Evolutionary conservation across 2,797 vertebrate species (phyloP).

Genomic region (Remorina albescens): DNA sequence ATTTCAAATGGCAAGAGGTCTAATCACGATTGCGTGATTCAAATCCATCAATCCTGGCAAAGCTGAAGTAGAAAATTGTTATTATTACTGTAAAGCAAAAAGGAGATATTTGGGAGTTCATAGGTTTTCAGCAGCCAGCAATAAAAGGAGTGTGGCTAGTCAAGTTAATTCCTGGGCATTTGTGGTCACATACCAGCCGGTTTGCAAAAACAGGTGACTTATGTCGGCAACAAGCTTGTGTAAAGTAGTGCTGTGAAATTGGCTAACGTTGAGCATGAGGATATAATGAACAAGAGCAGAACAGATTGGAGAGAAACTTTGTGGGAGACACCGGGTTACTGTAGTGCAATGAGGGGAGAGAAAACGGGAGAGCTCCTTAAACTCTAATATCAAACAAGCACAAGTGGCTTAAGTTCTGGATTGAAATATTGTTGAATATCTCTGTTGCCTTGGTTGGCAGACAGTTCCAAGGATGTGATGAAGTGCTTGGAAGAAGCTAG

Average conservation of each 20-base stretch:
- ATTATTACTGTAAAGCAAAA: not conserved
- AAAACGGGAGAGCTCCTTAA: not conserved
- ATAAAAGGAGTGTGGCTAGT: not conserved
- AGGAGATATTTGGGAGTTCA: not conserved
- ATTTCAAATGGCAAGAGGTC: not conserved
- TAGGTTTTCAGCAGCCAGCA: not conserved
- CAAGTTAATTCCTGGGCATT: not conserved
- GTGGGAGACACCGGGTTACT: not conserved
- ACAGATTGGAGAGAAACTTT: not conserved
- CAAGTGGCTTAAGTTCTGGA: constrained; percentile 9
- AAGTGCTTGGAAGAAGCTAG: not conserved
- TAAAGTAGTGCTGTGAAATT: constrained; percentile 1
- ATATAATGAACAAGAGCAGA: constrained; percentile 3
- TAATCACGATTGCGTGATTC: not conserved
- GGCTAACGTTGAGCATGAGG: not conserved
- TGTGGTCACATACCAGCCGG: not conserved
- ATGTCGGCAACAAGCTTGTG: not conserved
- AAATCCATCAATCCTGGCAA: not conserved
- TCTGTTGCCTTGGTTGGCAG: constrained; percentile 4
- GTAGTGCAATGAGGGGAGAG: not conserved
- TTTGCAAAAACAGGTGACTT: not conserved
- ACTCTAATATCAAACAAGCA: constrained; percentile 7
- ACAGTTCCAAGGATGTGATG: constrained; percentile 1
- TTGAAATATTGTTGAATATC: constrained; percentile 23
- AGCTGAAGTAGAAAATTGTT: not conserved